Evolutionary conservation across 1,140 invertebrate genomes (phyloP).

Genomic region (Galleria mellonella): DNA sequence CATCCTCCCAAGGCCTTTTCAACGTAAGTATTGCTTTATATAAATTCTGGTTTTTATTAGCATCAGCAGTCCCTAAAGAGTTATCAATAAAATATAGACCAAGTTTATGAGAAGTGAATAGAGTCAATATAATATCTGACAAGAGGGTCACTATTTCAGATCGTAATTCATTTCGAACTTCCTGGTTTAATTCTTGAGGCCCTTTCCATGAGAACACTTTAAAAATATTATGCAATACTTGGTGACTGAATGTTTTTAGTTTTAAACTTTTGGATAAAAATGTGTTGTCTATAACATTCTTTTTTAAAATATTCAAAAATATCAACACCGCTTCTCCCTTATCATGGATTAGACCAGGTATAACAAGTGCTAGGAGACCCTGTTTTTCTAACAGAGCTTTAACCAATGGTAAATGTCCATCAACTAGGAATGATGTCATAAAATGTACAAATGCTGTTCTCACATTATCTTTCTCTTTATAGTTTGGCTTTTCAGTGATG

Average conservation of each 20-base stretch:
- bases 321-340: constrained; percentile 78
- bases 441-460: constrained; percentile 84
- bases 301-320: constrained; percentile 80
- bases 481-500: constrained; percentile 60
- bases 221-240: constrained; percentile 79
- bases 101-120: constrained; percentile 81
- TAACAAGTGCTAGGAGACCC: constrained; percentile 77
- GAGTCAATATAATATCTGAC: constrained; percentile 79
- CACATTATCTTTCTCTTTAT: constrained; percentile 78
- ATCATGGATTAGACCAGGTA: constrained; percentile 81
- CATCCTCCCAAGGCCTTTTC: constrained; percentile 80
- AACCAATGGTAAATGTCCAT: constrained; percentile 78
- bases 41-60: constrained; percentile 78
- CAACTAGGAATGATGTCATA: constrained; percentile 82
- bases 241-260: constrained; percentile 80
- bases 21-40: constrained; percentile 78
- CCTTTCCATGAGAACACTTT: constrained; percentile 86
- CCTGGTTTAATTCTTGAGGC: constrained; percentile 62
- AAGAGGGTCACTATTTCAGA: constrained; percentile 75
- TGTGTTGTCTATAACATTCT: constrained; percentile 80
- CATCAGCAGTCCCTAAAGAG: constrained; percentile 74
- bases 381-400: constrained; percentile 81
- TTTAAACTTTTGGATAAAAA: constrained; percentile 83
- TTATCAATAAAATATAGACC: constrained; percentile 81
- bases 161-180: constrained; percentile 65